A percentile compares a stretch with the other conserved stretches of the same genome.
These are phyloP conservation scores for Priocnemis perturbator DNA, from an alignment of 2,888 invertebrate genomes.

Conservation along the genomic window DNA sequence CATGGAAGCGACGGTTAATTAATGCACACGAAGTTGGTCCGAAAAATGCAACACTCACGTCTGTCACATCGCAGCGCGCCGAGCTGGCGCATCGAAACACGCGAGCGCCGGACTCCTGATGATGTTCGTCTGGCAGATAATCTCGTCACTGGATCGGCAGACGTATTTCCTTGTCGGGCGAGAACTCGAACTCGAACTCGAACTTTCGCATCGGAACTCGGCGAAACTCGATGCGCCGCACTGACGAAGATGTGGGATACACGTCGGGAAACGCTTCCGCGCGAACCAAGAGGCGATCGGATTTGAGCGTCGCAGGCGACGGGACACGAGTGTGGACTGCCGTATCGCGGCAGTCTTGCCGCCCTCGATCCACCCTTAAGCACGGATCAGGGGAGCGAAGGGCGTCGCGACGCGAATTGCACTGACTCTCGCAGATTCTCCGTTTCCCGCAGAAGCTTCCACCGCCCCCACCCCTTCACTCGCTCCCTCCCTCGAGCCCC, in stretches of 20 bases:
- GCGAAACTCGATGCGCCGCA: no score
- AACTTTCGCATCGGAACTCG: no score
- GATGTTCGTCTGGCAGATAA: no score
- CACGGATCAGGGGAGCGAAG: constrained; percentile 46
- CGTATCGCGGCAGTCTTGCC: background rate
- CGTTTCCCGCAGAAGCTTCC: constrained; percentile 63
- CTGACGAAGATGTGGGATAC: no score
- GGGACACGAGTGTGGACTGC: background rate
- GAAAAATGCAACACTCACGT: constrained; percentile 21
- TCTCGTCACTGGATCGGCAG: no score
- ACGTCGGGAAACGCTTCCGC: no score
- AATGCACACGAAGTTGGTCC: constrained; percentile 9
- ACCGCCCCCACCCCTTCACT: constrained; percentile 48
- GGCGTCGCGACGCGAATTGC: constrained; percentile 69
- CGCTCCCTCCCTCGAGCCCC: constrained; percentile 33
- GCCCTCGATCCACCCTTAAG: constrained; percentile 39
- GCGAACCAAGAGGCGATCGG: no score
- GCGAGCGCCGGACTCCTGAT: background rate
- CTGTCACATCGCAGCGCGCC: constrained; percentile 14
- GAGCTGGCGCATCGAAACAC: background rate
- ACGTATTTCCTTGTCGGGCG: no score
- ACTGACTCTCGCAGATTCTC: constrained; percentile 68
- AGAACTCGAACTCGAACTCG: no score
- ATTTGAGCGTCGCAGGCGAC: background rate
- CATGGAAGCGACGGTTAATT: no score